Conservation (phyloP, 2,113 vertebrate genomes). For the Rhinolophus sinicus region DNA sequence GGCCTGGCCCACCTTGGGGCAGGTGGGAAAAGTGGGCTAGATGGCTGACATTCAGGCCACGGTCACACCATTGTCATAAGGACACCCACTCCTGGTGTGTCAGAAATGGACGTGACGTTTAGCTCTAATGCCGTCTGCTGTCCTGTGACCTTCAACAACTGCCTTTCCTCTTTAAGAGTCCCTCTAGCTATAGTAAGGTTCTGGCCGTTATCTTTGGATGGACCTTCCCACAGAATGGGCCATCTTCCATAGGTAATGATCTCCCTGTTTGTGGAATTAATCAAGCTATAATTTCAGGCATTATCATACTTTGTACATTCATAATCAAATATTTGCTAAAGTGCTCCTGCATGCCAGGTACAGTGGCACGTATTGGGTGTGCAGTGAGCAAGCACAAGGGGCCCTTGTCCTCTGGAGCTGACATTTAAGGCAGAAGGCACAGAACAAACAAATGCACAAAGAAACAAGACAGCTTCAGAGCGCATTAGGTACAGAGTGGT, state of each 20-base stretch:
- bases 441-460: background rate
- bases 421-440: background rate
- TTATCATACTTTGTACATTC: background rate
- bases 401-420: background rate
- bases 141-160: background rate
- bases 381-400: background rate
- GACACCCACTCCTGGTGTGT: background rate
- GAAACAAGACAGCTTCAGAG: background rate
- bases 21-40: background rate
- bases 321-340: background rate
- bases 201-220: background rate
- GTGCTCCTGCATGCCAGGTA: background rate
- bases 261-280: background rate
- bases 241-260: background rate
- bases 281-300: background rate
- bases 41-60: background rate
- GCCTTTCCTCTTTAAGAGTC: background rate
- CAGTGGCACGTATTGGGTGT: background rate
- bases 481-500: background rate
- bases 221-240: background rate
- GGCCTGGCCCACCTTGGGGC: too few relatives aligned
- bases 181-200: background rate
- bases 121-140: background rate
- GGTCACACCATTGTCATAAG: background rate
- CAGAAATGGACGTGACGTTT: background rate